phyloP scores from a whole-genome alignment of 2,797 vertebrate genomes.

The Spatula clypeata region DNA sequence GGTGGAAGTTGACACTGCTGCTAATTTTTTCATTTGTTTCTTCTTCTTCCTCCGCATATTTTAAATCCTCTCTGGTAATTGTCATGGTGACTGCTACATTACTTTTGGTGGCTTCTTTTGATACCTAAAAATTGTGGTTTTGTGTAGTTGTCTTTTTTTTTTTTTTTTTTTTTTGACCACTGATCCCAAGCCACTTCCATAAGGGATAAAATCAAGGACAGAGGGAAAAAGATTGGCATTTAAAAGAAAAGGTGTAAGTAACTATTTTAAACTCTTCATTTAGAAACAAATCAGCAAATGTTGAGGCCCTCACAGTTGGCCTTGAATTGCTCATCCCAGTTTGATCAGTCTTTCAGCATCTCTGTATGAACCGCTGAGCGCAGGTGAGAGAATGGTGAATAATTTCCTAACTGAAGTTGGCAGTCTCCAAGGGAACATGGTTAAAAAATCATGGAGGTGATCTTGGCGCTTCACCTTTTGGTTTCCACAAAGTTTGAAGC shows the following conservation, averaged over 20 bases:
- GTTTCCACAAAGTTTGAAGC: conserved; percentile 2
- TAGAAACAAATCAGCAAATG: background rate
- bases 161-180: background rate
- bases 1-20: background rate
- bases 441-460: conserved; percentile 28
- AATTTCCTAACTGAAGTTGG: background rate
- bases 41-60: background rate
- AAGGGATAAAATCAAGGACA: background rate
- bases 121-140: background rate
- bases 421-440: background rate
- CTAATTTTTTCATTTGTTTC: background rate
- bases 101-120: background rate
- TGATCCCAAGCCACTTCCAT: background rate
- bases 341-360: background rate
- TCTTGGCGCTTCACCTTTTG: background rate
- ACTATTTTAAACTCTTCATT: background rate
- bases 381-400: background rate
- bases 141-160: too few relatives aligned
- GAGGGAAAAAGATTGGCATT: background rate
- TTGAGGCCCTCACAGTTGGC: background rate
- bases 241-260: background rate
- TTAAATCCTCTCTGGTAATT: background rate
- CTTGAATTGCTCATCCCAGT: background rate
- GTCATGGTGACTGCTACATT: background rate
- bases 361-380: background rate